Conservation (phyloP, 2,888 invertebrate genomes). For the Venustoraphidia nigricollis region DNA sequence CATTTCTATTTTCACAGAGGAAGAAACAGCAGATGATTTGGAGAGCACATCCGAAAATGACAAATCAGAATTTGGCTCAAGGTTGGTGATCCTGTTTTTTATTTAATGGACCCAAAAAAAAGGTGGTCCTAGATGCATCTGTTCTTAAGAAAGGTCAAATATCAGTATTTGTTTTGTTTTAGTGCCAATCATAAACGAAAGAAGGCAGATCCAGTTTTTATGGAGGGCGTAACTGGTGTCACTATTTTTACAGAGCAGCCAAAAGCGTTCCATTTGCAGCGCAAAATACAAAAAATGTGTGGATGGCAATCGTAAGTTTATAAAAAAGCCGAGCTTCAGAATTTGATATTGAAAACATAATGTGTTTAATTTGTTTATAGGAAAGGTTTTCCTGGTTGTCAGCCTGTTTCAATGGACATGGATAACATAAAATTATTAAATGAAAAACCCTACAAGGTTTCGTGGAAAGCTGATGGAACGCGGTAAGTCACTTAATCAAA, state of each 20-base stretch:
- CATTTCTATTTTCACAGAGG: no score
- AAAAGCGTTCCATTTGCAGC: constrained; percentile 44
- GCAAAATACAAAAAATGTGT: constrained; percentile 64
- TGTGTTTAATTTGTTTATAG: constrained; percentile 15
- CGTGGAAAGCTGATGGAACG: constrained; percentile 99
- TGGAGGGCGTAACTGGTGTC: constrained; percentile 77
- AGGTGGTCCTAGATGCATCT: no score
- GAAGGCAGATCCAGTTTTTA: constrained; percentile 57
- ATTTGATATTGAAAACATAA: neutral
- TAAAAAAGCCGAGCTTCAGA: neutral
- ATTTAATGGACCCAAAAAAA: no score
- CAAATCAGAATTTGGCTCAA: constrained; percentile 21
- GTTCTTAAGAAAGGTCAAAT: no score
- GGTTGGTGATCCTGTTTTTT: no score
- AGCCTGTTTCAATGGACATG: constrained; percentile 92
- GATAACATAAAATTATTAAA: constrained; percentile 61
- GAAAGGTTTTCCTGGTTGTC: constrained; percentile 86
- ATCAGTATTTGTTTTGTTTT: no score
- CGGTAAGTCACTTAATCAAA: no score
- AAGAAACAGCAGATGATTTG: constrained; percentile 2
- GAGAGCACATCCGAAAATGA: constrained; percentile 28
- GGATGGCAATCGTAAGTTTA: constrained; percentile 44
- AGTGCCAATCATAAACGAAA: constrained; percentile 14
- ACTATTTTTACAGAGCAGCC: constrained; percentile 46
- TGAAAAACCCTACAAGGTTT: constrained; percentile 81